phyloP scores from a whole-genome alignment of 92 coral and sea anemone genomes.

The Nematostella vectensis region DNA sequence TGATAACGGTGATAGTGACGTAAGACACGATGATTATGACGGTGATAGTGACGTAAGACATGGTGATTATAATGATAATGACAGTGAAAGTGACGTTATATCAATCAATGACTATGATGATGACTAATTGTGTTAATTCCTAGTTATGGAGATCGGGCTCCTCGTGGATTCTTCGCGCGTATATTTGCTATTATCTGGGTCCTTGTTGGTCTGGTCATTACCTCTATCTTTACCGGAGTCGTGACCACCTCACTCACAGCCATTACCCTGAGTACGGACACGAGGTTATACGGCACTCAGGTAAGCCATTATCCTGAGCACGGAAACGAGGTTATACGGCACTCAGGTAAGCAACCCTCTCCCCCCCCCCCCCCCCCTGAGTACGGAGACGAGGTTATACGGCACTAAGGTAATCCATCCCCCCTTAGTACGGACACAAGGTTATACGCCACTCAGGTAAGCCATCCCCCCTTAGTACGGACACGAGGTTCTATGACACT shows the following conservation, averaged over 20 bases:
- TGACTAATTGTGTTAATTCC: no score
- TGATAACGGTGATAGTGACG: no score
- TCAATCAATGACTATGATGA: no score
- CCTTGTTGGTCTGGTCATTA: constrained; percentile 87
- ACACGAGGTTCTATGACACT: constrained; percentile 75
- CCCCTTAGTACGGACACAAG: constrained; percentile 81
- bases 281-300: constrained; percentile 77
- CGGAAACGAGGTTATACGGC: constrained; percentile 76
- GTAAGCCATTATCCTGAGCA: constrained; percentile 84
- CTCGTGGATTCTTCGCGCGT: constrained; percentile 81
- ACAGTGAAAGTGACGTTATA: no score
- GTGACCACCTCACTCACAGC: constrained; percentile 95
- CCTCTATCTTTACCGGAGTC: constrained; percentile 93
- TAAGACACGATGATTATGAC: no score
- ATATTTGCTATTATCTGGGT: constrained; percentile 90
- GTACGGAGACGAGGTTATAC: no score
- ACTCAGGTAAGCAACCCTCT: constrained; percentile 69
- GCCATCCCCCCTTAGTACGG: constrained; percentile 88
- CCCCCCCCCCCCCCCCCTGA: not conserved
- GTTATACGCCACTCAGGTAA: constrained; percentile 75
- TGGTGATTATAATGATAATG: no score
- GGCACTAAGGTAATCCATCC: no score
- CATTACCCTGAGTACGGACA: constrained; percentile 82
- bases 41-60: no score
- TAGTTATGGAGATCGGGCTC: constrained; percentile 95